These are phyloP conservation scores for Conchocele bisecta DNA, from an alignment of 2,888 invertebrate species.

Conservation along the genomic window DNA sequence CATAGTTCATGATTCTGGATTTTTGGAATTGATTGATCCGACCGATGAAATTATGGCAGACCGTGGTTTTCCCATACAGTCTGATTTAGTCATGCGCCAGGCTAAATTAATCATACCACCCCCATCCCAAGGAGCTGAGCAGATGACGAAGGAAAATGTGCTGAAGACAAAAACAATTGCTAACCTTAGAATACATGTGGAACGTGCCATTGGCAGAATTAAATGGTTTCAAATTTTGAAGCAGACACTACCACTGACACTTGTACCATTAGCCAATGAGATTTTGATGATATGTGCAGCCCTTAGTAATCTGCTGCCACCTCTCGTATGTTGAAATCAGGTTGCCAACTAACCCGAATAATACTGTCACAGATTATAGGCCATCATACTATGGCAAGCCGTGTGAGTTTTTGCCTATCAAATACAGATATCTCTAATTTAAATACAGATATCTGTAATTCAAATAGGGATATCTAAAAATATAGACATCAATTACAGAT, in stretches of 20 bases:
- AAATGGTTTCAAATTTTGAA: conserved; percentile 37
- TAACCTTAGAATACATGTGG: conserved; percentile 40
- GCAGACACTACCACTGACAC: conserved; percentile 24
- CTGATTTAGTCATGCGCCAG: background rate
- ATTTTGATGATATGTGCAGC: conserved; percentile 35
- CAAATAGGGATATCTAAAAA: too few species aligned
- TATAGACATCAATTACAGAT: too few species aligned
- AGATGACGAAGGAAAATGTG: conserved; percentile 16
- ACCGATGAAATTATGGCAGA: conserved; percentile 52
- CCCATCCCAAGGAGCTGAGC: background rate
- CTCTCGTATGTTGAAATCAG: too few species aligned
- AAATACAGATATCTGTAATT: too few species aligned
- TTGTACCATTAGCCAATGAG: conserved; percentile 37
- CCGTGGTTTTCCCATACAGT: background rate
- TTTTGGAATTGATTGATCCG: conserved; percentile 35
- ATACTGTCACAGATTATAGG: too few species aligned
- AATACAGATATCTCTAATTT: too few species aligned
- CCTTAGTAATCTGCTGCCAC: conserved; percentile 37
- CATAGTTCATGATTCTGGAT: conserved; percentile 37
- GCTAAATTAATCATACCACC: background rate
- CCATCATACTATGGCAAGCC: too few species aligned
- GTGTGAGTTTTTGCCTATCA: too few species aligned
- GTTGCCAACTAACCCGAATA: too few species aligned
- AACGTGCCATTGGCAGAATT: conserved; percentile 36
- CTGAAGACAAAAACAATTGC: conserved; percentile 27